phyloP scores from a whole-genome alignment of 2,113 vertebrate genomes.

The Datnioides undecimradiatus region DNA sequence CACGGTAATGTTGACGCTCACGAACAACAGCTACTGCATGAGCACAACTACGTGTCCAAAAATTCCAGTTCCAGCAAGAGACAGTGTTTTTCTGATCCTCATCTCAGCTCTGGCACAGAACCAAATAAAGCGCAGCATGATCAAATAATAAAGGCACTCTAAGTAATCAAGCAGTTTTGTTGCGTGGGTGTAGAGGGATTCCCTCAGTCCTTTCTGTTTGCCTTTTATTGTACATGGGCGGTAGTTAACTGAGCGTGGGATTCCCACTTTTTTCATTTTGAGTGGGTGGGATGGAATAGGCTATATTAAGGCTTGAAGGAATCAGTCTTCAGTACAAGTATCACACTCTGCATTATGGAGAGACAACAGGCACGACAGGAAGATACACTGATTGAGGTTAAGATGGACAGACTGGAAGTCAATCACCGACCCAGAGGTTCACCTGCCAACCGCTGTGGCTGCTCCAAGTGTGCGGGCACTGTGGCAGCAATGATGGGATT shows the following conservation, averaged over 20 bases:
- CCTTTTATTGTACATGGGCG: background rate
- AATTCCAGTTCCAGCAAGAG: background rate
- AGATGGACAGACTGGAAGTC: background rate
- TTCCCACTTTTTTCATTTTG: slow-evolving; percentile 41
- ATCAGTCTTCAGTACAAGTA: background rate
- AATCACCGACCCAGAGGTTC: background rate
- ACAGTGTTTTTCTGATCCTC: background rate
- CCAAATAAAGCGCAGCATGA: no score
- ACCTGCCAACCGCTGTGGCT: rapidly evolving
- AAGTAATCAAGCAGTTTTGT: slow-evolving; percentile 12
- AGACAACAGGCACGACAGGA: slow-evolving; percentile 32
- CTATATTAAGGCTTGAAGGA: slow-evolving; percentile 53
- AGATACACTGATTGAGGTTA: slow-evolving; percentile 38
- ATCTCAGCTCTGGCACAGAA: background rate
- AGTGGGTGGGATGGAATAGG: slow-evolving; percentile 56
- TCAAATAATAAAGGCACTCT: rapidly evolving
- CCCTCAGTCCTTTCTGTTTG: slow-evolving; percentile 24
- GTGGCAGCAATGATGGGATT: slow-evolving; percentile 23
- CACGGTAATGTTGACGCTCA: background rate
- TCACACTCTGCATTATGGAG: slow-evolving; percentile 51
- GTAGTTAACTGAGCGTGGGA: background rate
- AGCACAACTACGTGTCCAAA: background rate
- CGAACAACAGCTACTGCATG: background rate
- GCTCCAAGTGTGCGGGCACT: slow-evolving; percentile 7
- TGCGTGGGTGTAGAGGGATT: slow-evolving; percentile 52